Evolutionary conservation across 1,140 invertebrate genomes (phyloP).

Genomic region (Saccostrea glomerata): DNA sequence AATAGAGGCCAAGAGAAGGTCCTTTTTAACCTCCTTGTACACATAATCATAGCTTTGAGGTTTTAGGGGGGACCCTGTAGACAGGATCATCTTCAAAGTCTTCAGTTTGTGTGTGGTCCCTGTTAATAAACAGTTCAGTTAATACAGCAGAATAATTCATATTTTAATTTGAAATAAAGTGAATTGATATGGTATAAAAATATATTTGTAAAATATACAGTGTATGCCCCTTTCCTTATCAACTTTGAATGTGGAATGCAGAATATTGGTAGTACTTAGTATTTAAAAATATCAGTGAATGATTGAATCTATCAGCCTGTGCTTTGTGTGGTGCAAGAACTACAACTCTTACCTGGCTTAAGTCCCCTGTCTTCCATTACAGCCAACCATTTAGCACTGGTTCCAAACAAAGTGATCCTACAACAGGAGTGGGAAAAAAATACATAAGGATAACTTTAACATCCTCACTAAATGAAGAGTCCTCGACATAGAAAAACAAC

Average conservation of each 20-base stretch:
- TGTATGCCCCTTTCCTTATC: too few species aligned
- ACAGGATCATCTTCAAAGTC: slow-evolving; percentile 80
- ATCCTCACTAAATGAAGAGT: background rate
- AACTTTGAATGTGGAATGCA: too few species aligned
- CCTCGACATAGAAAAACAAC: too few species aligned
- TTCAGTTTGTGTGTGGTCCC: slow-evolving; percentile 79
- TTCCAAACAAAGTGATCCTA: slow-evolving; percentile 83
- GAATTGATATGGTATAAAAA: too few species aligned
- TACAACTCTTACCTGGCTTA: slow-evolving; percentile 73
- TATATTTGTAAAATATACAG: too few species aligned
- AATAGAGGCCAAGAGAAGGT: slow-evolving; percentile 82
- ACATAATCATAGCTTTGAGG: slow-evolving; percentile 82
- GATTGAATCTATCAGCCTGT: too few species aligned
- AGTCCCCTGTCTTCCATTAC: slow-evolving; percentile 80
- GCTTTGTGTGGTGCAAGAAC: too few species aligned
- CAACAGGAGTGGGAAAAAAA: background rate
- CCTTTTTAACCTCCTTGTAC: slow-evolving; percentile 81
- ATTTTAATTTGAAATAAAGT: too few species aligned
- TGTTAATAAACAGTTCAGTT: slow-evolving; percentile 37
- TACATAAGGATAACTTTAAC: background rate
- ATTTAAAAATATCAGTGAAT: too few species aligned
- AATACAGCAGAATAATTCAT: too few species aligned
- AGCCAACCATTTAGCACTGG: slow-evolving; percentile 82
- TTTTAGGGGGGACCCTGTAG: slow-evolving; percentile 83
- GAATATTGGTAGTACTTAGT: too few species aligned